Conservation (phyloP, 2,797 vertebrate species). For the Dendrocincla tyrannina region DNA sequence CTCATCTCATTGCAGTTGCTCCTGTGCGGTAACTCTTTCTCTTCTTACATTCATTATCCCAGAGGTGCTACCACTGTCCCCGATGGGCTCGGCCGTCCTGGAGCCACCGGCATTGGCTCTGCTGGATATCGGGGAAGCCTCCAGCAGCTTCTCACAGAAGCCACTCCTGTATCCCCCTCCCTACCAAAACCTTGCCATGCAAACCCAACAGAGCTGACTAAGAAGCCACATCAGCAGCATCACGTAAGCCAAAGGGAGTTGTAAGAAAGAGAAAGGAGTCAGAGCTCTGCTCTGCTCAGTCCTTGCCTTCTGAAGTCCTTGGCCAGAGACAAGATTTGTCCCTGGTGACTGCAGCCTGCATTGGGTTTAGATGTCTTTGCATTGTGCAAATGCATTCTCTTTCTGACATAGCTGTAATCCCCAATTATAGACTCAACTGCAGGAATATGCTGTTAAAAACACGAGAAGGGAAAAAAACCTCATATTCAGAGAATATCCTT, state of each 20-base stretch:
- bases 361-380: neutral
- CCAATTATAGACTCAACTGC: neutral
- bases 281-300: neutral
- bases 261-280: too few species aligned
- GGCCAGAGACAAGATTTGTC: neutral
- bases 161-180: rapidly evolving
- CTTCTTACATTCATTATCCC: neutral
- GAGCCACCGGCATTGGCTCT: neutral
- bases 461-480: neutral
- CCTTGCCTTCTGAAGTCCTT: neutral
- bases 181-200: neutral
- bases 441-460: neutral
- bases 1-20: neutral
- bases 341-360: neutral
- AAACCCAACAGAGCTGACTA: rapidly evolving
- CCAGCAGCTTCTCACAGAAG: neutral
- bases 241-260: neutral
- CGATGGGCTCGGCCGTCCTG: rapidly evolving
- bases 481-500: neutral
- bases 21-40: neutral
- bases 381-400: neutral
- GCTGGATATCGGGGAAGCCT: rapidly evolving
- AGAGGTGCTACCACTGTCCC: neutral
- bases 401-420: neutral
- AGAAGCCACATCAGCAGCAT: rapidly evolving